phyloP scores from a whole-genome alignment of 1,140 invertebrate species.

The Eupristina koningsbergeri region DNA sequence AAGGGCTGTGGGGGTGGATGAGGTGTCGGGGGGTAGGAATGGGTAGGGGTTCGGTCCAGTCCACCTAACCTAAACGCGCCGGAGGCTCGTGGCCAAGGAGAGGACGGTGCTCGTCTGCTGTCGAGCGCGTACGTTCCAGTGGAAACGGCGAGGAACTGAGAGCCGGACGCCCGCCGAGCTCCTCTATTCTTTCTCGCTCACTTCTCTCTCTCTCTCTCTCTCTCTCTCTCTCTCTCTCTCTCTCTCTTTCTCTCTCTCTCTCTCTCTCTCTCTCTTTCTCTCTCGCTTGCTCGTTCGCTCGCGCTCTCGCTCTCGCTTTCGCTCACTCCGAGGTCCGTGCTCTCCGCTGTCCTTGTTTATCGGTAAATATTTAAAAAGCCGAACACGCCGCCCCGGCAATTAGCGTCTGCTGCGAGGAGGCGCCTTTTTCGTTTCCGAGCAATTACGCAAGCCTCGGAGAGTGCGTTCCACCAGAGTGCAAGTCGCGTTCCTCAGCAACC shows the following conservation, averaged over 20 bases:
- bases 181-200: too few species aligned
- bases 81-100: neutral
- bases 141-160: constrained; percentile 14
- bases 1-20: neutral
- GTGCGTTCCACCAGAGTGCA: too few species aligned
- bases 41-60: too few species aligned
- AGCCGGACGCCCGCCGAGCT: constrained; percentile 18
- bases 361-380: neutral
- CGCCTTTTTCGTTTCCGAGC: neutral
- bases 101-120: constrained; percentile 1
- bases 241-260: neutral
- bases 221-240: neutral
- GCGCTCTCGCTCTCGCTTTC: neutral
- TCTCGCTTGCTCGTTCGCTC: neutral
- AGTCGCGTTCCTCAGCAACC: too few species aligned
- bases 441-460: neutral
- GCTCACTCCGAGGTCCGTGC: neutral
- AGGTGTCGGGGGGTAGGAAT: too few species aligned
- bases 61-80: neutral
- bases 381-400: neutral
- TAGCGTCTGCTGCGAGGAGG: neutral
- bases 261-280: neutral
- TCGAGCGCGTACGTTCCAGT: neutral
- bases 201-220: too few species aligned
- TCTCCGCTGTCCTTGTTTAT: neutral